Percentiles rank a stretch among this genome's conserved stretches.
phyloP scores from a whole-genome alignment of 1,140 invertebrate genomes.

The Microplitis demolitor region DNA sequence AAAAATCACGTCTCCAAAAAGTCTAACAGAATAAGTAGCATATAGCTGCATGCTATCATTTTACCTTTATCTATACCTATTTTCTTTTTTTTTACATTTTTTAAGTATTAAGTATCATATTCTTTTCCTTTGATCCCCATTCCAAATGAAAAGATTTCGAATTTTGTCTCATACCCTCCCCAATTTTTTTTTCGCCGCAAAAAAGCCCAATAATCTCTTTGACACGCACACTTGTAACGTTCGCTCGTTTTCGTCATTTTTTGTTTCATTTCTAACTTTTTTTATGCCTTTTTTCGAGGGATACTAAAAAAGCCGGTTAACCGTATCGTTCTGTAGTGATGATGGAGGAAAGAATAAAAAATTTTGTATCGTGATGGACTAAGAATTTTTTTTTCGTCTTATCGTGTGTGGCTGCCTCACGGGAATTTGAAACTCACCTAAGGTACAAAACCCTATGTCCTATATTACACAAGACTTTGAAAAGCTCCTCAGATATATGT shows the following conservation, averaged over 20 bases:
- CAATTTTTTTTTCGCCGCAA: background rate
- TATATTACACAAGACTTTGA: background rate
- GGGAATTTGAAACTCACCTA: slow-evolving; percentile 17
- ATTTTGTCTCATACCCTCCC: background rate
- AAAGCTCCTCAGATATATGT: slow-evolving; percentile 22
- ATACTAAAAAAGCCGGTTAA: slow-evolving; percentile 13
- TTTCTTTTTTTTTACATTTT: background rate
- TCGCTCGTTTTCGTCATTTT: background rate
- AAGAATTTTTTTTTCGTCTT: background rate
- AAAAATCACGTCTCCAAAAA: too few relatives aligned
- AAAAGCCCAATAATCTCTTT: background rate
- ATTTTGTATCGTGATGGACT: background rate
- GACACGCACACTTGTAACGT: background rate
- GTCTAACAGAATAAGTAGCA: too few relatives aligned
- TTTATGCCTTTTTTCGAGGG: too few relatives aligned
- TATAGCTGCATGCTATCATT: background rate
- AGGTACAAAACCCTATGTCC: background rate
- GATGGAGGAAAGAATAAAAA: background rate
- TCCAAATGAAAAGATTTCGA: background rate
- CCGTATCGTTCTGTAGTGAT: slow-evolving; percentile 12
- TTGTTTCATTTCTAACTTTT: background rate
- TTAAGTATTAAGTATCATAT: background rate
- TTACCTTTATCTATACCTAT: background rate
- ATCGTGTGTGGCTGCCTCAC: background rate
- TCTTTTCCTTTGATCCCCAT: background rate